Evolutionary conservation across 1,140 invertebrate species (phyloP), one percentile per base, ranked within the genome.

Genomic region (Aphis craccivora): DNA sequence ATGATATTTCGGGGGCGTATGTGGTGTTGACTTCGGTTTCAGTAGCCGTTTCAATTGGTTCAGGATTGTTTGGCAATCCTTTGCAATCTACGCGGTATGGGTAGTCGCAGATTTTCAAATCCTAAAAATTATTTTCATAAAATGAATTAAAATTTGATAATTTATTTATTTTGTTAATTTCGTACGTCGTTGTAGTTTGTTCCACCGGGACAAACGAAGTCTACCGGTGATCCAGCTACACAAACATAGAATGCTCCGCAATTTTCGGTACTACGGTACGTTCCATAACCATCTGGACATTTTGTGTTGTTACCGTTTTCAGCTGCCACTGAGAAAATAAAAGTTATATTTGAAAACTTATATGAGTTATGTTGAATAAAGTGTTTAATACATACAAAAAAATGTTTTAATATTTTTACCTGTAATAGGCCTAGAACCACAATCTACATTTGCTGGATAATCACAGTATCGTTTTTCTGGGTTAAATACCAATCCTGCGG

Each of bases 231-330:
- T 93, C 96, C 95, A 93, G 95, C 94, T 40, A 96, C 95, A 94
- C 97, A 97, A 14, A 97, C 95, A 95, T 96, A 97, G 95, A 97
- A 97, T 94, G 96, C 96, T 93, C 96, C 96, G 94, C 97, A 97
- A 95, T 97, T 96, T 22, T 95, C 95, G 89, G 95, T 95, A 94
- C 96, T 97, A 94, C 96, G 96, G 95, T 96, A 97, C 5, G 96
- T 96, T 87, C 96, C 96, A 94, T 95, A 96, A 86, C 94, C 84
- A 37, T 90, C 91, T 48, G 94, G 94, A 93, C 94, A 94, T 93
- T 90, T 48, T 7, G 93, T 92, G 76, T 89, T 94, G 25, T 76
- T 86, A 5, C 89, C 60, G 23, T 90, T 88, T 48, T 91, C 53
- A 23, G 37, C 60, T n/a, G 0, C 51, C 35, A n/a, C 91, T 93